Base-by-base conservation (phyloP, 2,888 invertebrate species). In the Caenorhabditis panamensis region DNA sequence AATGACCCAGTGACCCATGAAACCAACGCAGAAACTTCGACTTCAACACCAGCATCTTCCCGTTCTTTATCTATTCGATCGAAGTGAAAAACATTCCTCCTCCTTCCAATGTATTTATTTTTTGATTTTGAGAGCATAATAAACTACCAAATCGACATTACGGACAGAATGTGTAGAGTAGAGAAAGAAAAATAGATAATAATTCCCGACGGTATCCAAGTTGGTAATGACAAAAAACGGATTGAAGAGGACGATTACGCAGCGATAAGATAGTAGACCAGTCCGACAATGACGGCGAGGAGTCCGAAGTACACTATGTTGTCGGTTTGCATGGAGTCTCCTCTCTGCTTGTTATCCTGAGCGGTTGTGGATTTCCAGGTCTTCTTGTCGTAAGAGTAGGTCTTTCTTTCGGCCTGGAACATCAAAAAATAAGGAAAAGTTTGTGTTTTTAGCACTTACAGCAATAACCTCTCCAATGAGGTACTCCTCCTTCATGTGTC, bases 361-460 rank as follows among this genome's bases (percentile, higher is more conserved):
- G 61, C 58, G 22, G 72, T 49, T 18, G 78, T 63, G 0, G 69
- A 54, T 26, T 79, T 80, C 82, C 83, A 84, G 24, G 83, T 54
- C 67, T 86, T 87, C 79, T 90, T 88, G 76, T 90, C 90, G 66
- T 90, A 89, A 3, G 89, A 88, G 77, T 90, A 90, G 51, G 82
- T 78, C 79, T 84, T 84, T 41, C 83, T 59, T 49, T 90, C 90
- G 1, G 73, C 78, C 89, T 89, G 69, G 13, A 41, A 41, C 3
- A 41, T 41, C 2, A 3, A 13, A 41, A 77, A 84, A 68, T 58
- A 28, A 8, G 9, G 22, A 31, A 37, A 1, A 47, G 36, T 24
- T 53, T 61, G 13, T 9, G 24, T 28, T 69, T 4, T 31, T 31
- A 9, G 31, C 31, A 31, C 37, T 31, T 54, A 85, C 86, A 62